phyloP scores from a whole-genome alignment of 1,140 invertebrate species.

The Stegodyphus dumicola region DNA sequence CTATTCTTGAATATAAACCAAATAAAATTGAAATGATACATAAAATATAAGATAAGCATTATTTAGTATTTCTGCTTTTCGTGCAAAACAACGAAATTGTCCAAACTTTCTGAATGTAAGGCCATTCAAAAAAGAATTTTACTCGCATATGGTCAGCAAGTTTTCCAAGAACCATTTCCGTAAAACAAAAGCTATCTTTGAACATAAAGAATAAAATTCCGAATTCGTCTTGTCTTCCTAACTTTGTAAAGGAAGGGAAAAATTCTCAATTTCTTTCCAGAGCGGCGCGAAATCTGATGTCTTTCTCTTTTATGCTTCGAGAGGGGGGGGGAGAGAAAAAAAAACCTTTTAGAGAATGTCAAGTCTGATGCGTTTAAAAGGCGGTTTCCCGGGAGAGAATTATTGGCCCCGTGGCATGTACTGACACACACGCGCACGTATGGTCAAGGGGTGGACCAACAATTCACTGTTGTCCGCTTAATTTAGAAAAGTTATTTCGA shows the following conservation, averaged over 20 bases:
- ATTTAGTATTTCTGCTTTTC: conserved; percentile 14
- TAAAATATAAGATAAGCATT: conserved; percentile 28
- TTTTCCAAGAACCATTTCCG: conserved; percentile 19
- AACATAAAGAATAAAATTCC: conserved; percentile 6
- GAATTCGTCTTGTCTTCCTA: conserved; percentile 11
- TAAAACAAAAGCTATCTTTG: conserved; percentile 41
- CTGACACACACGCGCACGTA: conserved; percentile 34
- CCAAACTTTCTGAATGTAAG: neutral
- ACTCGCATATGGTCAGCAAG: conserved; percentile 17
- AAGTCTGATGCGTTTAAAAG: conserved; percentile 51
- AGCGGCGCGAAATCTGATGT: conserved; percentile 50
- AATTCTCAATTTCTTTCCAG: conserved; percentile 47
- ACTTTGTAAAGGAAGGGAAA: conserved; percentile 17
- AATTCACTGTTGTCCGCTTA: too few species aligned
- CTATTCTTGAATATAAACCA: too few species aligned
- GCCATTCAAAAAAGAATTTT: neutral
- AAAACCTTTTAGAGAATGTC: conserved; percentile 56
- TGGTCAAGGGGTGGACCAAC: neutral
- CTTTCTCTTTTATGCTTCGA: conserved; percentile 24
- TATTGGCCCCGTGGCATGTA: conserved; percentile 52
- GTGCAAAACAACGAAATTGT: neutral
- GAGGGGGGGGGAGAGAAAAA: neutral
- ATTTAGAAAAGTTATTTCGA: too few species aligned
- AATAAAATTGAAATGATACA: conserved; percentile 14
- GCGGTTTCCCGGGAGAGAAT: conserved; percentile 38